Conservation (phyloP, 2,888 invertebrate genomes). For the Tenthredo notha region DNA sequence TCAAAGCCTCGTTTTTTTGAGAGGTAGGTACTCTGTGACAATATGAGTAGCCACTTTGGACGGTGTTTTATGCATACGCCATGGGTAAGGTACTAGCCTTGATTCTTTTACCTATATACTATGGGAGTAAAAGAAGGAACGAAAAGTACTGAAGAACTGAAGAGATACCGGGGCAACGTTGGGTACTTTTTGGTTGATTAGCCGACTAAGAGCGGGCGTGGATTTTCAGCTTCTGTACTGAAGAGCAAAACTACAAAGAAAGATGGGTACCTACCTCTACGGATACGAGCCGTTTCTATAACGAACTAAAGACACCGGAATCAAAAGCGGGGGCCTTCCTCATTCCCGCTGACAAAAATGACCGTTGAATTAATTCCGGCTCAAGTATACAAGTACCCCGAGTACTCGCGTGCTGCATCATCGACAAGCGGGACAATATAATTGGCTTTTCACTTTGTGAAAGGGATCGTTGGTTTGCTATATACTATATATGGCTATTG, state of each 20-base stretch:
- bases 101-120: background rate
- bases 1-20: conserved; percentile 68
- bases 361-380: conserved; percentile 38
- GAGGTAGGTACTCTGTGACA: conserved; percentile 65
- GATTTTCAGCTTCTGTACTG: background rate
- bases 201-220: conserved; percentile 70
- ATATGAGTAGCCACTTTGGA: conserved; percentile 63
- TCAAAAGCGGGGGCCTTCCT: conserved; percentile 14
- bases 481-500: background rate
- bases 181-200: conserved; percentile 71
- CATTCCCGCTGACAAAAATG: conserved; percentile 14
- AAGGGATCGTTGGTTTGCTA: background rate
- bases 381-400: background rate
- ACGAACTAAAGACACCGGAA: conserved; percentile 29
- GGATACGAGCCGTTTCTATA: conserved; percentile 10
- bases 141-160: conserved; percentile 54
- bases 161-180: conserved; percentile 55
- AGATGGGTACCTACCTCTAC: background rate
- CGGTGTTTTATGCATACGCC: conserved; percentile 72
- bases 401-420: background rate
- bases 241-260: conserved; percentile 39
- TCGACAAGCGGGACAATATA: background rate
- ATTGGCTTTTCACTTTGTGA: conserved; percentile 39
- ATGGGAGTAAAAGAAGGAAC: conserved; percentile 17
- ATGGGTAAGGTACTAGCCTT: conserved; percentile 63